phyloP scores from a whole-genome alignment of 2,113 vertebrate genomes.

The Ploceus nigricollis region DNA sequence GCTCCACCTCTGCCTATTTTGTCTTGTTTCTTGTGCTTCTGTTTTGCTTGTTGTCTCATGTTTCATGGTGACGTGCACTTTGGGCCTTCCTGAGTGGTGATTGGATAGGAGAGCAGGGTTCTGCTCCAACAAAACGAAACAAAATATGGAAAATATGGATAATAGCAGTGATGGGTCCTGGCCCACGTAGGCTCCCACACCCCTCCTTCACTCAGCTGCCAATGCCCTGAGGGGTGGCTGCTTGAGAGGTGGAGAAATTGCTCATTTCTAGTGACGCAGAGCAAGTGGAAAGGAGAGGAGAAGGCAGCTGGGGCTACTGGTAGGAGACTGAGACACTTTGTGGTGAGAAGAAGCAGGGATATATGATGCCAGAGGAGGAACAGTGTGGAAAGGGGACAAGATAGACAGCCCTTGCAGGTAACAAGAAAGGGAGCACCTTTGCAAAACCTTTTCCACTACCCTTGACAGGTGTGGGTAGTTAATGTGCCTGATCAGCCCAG shows the following conservation, averaged over 20 bases:
- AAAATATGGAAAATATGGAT: conserved; percentile 14
- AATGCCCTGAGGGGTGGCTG: background rate
- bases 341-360: background rate
- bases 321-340: background rate
- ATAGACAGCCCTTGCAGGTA: background rate
- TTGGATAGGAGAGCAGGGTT: background rate
- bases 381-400: background rate
- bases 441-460: background rate
- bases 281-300: background rate
- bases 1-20: background rate
- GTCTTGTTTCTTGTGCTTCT: background rate
- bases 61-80: background rate
- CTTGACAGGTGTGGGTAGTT: fast-evolving
- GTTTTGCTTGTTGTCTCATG: background rate
- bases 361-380: background rate
- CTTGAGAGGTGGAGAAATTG: background rate
- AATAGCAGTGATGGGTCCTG: background rate
- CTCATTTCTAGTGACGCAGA: background rate
- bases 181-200: background rate
- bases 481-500: background rate
- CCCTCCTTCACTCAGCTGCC: background rate
- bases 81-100: background rate
- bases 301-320: background rate
- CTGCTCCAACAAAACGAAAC: conserved; percentile 11
- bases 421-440: background rate